Evolutionary conservation across 2,797 vertebrate genomes (phyloP).

Genomic region (Macropus fuliginosus): DNA sequence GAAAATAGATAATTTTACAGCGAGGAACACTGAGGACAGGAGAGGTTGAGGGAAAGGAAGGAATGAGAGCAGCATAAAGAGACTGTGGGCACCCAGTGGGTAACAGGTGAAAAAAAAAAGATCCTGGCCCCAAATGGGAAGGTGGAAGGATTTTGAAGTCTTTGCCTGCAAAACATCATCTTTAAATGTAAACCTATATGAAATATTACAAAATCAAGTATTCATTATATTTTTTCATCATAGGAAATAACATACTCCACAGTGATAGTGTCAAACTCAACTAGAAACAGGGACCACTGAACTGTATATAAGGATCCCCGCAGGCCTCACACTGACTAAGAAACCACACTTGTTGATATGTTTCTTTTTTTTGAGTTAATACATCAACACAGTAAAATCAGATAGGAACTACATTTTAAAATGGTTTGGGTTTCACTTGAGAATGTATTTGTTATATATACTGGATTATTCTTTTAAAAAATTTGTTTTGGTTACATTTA

Average conservation of each 20-base stretch:
- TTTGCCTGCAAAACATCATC: background rate
- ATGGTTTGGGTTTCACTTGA: background rate
- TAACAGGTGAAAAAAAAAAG: background rate
- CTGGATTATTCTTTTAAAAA: no score
- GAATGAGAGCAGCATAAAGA: background rate
- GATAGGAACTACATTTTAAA: background rate
- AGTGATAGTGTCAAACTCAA: background rate
- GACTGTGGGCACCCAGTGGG: background rate
- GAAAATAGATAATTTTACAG: background rate
- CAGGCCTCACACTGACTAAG: background rate
- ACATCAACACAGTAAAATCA: background rate
- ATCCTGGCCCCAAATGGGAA: background rate
- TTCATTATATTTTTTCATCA: background rate
- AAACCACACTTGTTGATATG: background rate
- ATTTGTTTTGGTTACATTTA: no score
- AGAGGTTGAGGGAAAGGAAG: background rate
- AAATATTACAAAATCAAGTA: background rate
- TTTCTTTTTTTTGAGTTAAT: background rate
- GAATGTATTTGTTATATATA: background rate
- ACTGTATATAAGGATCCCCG: background rate
- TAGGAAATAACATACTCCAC: background rate
- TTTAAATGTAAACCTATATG: background rate
- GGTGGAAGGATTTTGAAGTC: background rate
- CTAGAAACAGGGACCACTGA: background rate
- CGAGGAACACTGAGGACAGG: background rate